These are phyloP conservation scores for Pontoporia blainvillei DNA, from an alignment of 2,113 vertebrate species.

Conservation along the genomic window DNA sequence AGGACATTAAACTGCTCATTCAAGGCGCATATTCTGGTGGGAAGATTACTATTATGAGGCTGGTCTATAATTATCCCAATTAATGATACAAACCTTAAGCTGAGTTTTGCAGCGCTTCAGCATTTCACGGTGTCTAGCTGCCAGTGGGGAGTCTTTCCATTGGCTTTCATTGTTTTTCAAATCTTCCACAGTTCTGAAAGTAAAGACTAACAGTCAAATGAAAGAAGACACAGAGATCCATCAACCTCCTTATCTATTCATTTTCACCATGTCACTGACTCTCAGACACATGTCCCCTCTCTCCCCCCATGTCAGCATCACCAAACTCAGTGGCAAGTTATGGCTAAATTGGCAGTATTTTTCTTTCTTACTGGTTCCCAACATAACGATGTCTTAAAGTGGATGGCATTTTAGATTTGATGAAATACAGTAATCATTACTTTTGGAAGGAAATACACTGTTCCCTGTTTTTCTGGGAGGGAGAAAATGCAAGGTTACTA, in stretches of 20 bases:
- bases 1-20: not conserved
- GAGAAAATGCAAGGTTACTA: not conserved
- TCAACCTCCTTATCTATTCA: not conserved
- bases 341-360: not conserved
- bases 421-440: not conserved
- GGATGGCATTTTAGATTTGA: not conserved
- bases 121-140: slow-evolving; percentile 96
- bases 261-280: not conserved
- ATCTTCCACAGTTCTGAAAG: slow-evolving; percentile 95
- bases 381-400: not conserved
- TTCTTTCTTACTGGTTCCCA: not conserved
- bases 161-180: slow-evolving; percentile 97
- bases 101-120: slow-evolving; percentile 98
- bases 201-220: not conserved
- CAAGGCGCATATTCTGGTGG: not conserved
- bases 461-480: not conserved
- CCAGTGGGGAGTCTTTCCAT: slow-evolving; percentile 97
- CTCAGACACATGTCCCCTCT: not conserved
- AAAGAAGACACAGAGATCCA: not conserved
- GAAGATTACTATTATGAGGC: not conserved
- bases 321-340: not conserved
- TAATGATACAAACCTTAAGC: slow-evolving; percentile 90
- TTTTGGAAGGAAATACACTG: not conserved
- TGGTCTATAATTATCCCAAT: not conserved
- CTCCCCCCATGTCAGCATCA: not conserved